Evolutionary conservation across 2,113 vertebrate species (phyloP).

Genomic region (Capreolus pygargus): DNA sequence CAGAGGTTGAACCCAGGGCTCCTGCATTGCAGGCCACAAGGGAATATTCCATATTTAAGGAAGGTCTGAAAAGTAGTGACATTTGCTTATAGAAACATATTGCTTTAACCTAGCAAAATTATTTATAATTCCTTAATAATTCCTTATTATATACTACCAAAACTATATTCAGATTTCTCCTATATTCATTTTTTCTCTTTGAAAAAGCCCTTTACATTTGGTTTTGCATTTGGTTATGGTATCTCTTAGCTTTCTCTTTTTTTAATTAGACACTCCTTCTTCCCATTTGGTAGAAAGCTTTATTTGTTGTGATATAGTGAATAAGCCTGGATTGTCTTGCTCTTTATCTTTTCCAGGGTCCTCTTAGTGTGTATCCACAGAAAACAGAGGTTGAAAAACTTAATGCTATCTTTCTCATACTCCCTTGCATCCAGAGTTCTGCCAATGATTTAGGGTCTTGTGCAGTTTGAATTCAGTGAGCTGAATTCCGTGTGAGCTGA

Average conservation of each 20-base stretch:
- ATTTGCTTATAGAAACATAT: background rate
- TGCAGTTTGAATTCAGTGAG: background rate
- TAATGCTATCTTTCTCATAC: background rate
- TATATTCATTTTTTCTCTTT: background rate
- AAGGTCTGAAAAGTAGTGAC: background rate
- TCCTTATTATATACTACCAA: background rate
- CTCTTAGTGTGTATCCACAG: background rate
- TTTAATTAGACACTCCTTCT: background rate
- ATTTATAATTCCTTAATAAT: background rate
- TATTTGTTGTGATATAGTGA: background rate
- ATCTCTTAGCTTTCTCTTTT: background rate
- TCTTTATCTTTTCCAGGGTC: background rate
- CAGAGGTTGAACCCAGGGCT: background rate
- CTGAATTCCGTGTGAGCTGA: background rate
- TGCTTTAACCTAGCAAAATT: background rate
- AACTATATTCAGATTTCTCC: background rate
- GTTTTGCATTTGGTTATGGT: background rate
- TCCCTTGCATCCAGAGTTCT: background rate
- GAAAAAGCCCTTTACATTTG: background rate
- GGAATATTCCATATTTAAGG: background rate
- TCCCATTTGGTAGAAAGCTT: background rate
- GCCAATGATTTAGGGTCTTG: background rate
- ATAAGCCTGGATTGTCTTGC: background rate
- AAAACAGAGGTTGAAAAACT: background rate
- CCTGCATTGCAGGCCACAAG: background rate